Conservation (phyloP, 2,888 invertebrate species). For the Listrodromus nycthemerus region DNA sequence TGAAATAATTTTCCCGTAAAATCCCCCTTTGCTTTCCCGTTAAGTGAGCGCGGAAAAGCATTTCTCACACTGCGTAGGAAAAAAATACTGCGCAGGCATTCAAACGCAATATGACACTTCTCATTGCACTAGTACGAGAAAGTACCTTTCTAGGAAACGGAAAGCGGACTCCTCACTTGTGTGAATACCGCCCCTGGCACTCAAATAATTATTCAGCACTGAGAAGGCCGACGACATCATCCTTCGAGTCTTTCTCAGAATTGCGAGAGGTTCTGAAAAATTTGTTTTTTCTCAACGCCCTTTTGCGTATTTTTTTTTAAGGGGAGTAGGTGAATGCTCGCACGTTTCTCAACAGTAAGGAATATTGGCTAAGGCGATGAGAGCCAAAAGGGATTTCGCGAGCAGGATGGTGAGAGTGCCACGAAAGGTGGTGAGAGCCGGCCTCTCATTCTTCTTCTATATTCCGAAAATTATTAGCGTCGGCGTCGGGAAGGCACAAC, state of each 20-base stretch:
- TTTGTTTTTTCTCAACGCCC: background rate
- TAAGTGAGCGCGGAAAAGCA: no score
- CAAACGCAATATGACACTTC: no score
- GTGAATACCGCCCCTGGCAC: no score
- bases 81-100: no score
- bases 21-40: no score
- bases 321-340: background rate
- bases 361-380: background rate
- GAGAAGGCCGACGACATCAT: background rate
- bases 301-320: background rate
- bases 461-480: constrained; percentile 62
- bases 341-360: constrained; percentile 1
- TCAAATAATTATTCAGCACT: background rate
- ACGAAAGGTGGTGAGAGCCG: background rate
- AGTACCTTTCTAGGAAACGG: no score
- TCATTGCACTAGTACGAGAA: no score
- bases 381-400: background rate
- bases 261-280: no score
- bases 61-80: no score
- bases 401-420: background rate
- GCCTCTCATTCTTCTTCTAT: constrained; percentile 40
- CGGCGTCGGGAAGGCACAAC: constrained; percentile 51
- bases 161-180: no score
- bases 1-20: no score
- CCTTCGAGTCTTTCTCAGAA: background rate